These are phyloP conservation scores for Hepsetus odoe DNA, from an alignment of 2,113 vertebrate genomes.

Conservation along the genomic window DNA sequence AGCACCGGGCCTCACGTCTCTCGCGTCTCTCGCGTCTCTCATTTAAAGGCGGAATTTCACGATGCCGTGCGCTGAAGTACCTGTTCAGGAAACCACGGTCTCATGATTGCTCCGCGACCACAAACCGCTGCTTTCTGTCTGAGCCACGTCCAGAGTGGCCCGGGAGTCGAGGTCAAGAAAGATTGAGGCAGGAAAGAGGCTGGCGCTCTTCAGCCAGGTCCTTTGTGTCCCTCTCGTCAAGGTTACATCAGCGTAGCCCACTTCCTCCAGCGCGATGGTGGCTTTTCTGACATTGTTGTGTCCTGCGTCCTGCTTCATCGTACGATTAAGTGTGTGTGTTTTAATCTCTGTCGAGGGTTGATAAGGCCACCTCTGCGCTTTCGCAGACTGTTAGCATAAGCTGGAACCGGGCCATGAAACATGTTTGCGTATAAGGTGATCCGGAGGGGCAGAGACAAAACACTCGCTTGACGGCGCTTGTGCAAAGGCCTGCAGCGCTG, in stretches of 20 bases:
- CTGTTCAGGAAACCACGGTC: too few relatives aligned
- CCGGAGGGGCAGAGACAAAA: slow-evolving; percentile 26
- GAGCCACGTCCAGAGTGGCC: too few relatives aligned
- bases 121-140: too few relatives aligned
- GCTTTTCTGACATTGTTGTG: slow-evolving; percentile 34
- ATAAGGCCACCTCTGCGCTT: slow-evolving; percentile 31
- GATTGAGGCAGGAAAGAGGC: too few relatives aligned
- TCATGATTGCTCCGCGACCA: too few relatives aligned
- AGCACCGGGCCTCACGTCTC: neutral
- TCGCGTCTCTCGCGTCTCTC: too few relatives aligned
- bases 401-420: slow-evolving; percentile 30
- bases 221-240: slow-evolving; percentile 1
- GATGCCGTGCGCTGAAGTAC: too few relatives aligned
- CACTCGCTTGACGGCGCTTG: neutral
- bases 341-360: slow-evolving; percentile 39
- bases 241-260: slow-evolving; percentile 28
- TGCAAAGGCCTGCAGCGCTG: neutral
- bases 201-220: neutral
- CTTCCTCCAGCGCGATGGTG: slow-evolving; percentile 20
- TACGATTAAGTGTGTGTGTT: slow-evolving; percentile 22
- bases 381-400: slow-evolving; percentile 28
- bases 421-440: slow-evolving; percentile 15
- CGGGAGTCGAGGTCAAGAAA: too few relatives aligned
- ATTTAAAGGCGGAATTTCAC: too few relatives aligned
- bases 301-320: slow-evolving; percentile 32